Conservation (phyloP, 2,797 vertebrate genomes). For the Discoglossus pictus region DNA sequence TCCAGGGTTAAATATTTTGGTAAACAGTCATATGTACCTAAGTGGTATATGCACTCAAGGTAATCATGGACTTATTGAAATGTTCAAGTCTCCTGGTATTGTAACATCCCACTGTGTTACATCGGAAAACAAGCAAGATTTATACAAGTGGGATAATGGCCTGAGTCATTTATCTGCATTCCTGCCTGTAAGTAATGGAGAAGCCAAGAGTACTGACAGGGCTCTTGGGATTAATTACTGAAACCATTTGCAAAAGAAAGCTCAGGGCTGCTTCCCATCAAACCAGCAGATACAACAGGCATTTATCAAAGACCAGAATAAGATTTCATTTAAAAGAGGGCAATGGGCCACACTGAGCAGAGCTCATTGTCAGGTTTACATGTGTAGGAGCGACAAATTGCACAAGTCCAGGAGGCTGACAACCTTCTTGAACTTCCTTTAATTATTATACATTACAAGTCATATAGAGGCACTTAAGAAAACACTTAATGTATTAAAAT, state of each 20-base stretch:
- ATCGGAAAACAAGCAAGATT: slow-evolving; percentile 62
- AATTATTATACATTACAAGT: slow-evolving; percentile 46
- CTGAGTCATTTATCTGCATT: slow-evolving; percentile 64
- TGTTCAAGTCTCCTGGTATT: slow-evolving; percentile 22
- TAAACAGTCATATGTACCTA: too few species aligned
- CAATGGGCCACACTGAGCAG: slow-evolving; percentile 51
- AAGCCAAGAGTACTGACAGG: slow-evolving; percentile 53
- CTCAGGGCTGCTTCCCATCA: slow-evolving; percentile 44
- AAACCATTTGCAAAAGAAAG: slow-evolving; percentile 53
- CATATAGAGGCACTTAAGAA: slow-evolving; percentile 8
- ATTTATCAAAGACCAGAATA: slow-evolving; percentile 57
- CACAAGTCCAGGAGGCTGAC: slow-evolving; percentile 48
- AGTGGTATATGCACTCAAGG: too few species aligned
- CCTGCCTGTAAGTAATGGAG: slow-evolving; percentile 58
- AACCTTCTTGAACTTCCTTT: slow-evolving; percentile 49
- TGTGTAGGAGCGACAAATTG: slow-evolving; percentile 48
- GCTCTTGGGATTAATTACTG: slow-evolving; percentile 62
- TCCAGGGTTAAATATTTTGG: too few species aligned
- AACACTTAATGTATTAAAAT: neutral
- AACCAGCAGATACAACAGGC: slow-evolving; percentile 29
- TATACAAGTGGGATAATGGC: slow-evolving; percentile 56
- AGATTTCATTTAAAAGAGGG: slow-evolving; percentile 62
- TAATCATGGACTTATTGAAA: slow-evolving; percentile 35
- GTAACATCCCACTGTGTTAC: slow-evolving; percentile 48
- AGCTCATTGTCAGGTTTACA: slow-evolving; percentile 39